Percentiles rank a stretch among this genome's conserved stretches.
These are phyloP conservation scores for Sciurus vulgaris DNA, from an alignment of 2,797 vertebrate species.

Conservation along the genomic window DNA sequence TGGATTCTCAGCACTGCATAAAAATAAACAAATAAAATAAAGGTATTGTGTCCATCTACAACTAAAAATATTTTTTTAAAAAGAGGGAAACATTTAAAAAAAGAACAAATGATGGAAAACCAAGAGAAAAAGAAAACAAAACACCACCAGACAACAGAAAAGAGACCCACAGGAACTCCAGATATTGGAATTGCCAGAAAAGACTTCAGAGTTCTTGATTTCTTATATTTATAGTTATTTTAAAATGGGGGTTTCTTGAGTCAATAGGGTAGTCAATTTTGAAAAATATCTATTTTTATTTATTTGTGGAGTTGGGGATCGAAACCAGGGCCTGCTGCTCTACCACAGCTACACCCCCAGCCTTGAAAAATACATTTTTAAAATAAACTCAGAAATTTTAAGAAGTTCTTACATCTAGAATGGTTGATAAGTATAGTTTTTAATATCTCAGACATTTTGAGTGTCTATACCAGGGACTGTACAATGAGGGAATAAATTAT, in stretches of 20 bases:
- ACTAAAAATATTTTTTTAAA: no score
- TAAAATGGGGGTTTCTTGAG: not conserved
- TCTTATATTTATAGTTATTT: not conserved
- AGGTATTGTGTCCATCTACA: no score
- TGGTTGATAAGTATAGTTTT: not conserved
- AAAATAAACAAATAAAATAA: no score
- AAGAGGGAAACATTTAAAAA: no score
- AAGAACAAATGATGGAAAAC: not conserved
- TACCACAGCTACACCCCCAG: no score
- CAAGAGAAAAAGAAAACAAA: not conserved
- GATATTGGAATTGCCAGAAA: not conserved
- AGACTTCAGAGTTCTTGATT: not conserved
- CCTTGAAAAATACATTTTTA: no score
- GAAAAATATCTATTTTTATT: not conserved
- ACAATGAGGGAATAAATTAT: not conserved
- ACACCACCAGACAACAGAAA: not conserved
- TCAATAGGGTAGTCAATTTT: not conserved
- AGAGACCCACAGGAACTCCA: not conserved
- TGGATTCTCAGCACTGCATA: no score
- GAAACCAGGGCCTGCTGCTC: not conserved
- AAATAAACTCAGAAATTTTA: not conserved
- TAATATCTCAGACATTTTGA: not conserved
- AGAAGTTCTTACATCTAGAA: not conserved
- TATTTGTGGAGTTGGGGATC: not conserved
- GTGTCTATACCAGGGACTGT: not conserved